A percentile compares a stretch with the other conserved stretches of the same genome.
These are phyloP conservation scores for Larimichthys polyactis DNA, from an alignment of 2,113 vertebrate species.

Conservation along the genomic window DNA sequence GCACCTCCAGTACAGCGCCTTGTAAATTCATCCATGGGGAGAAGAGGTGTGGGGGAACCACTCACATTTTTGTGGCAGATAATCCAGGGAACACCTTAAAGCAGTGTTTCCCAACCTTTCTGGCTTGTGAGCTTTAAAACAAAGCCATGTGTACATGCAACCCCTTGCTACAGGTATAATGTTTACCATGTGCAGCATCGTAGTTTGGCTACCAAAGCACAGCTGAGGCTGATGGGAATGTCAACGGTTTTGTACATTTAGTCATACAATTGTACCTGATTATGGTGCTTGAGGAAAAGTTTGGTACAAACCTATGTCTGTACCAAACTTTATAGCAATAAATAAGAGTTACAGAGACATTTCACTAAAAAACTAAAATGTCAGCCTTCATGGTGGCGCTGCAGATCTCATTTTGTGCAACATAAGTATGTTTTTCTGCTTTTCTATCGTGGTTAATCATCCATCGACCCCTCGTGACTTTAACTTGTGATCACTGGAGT, in stretches of 20 bases:
- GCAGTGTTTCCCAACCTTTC: background rate
- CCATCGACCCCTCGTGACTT: background rate
- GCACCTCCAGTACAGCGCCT: background rate
- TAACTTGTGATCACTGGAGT: too few species aligned
- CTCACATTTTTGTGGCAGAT: background rate
- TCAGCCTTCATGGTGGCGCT: background rate
- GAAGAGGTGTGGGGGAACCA: background rate
- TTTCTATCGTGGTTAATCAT: background rate
- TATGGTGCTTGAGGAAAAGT: background rate
- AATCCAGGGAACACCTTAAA: background rate
- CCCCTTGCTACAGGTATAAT: background rate
- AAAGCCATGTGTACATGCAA: background rate
- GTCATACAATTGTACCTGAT: too few species aligned
- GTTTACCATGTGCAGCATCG: background rate
- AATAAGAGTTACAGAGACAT: too few species aligned
- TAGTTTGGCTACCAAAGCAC: background rate
- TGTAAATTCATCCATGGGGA: background rate
- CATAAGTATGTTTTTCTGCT: too few species aligned
- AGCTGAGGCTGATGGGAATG: too few species aligned
- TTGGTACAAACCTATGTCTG: background rate
- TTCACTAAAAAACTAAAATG: too few species aligned
- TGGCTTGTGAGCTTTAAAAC: background rate
- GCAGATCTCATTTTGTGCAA: background rate
- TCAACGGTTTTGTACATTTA: background rate
- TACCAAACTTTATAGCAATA: background rate